Conservation (phyloP, 2,888 invertebrate genomes). For the Arenicola marina region DNA sequence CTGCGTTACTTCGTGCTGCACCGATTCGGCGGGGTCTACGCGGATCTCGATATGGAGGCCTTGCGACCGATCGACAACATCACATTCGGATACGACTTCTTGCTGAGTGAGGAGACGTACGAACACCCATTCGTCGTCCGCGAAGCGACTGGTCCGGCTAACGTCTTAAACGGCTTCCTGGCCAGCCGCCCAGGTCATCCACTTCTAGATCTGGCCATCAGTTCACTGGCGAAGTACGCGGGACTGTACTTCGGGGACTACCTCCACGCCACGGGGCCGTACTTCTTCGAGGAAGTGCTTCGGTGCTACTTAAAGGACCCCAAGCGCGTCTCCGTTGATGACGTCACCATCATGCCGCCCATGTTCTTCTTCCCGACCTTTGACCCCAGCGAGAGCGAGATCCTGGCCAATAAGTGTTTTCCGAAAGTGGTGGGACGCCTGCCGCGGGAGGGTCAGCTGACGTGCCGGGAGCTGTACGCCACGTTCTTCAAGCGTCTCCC, state of each 20-base stretch:
- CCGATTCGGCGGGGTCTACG: conserved; percentile 34
- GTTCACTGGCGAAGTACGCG: conserved; percentile 23
- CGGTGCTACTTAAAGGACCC: conserved; percentile 4
- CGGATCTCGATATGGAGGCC: conserved; percentile 31
- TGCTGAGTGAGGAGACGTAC: conserved; percentile 32
- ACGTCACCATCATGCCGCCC: conserved; percentile 23
- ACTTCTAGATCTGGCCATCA: conserved; percentile 23
- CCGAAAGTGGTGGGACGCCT: conserved; percentile 1
- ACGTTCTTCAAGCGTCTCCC: conserved; percentile 13
- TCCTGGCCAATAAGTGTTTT: conserved; percentile 21
- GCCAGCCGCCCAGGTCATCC: conserved; percentile 29
- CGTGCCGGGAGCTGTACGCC: conserved; percentile 13
- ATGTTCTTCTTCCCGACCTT: conserved; percentile 34
- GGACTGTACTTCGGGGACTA: conserved; percentile 25
- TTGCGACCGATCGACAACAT: conserved; percentile 28
- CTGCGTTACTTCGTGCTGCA: conserved; percentile 35
- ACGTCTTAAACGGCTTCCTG: conserved; percentile 31
- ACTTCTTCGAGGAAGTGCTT: conserved; percentile 21
- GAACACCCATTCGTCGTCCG: conserved; percentile 30
- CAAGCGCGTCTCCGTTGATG: neutral
- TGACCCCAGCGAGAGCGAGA: conserved; percentile 27
- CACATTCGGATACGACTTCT: conserved; percentile 23
- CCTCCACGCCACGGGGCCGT: conserved; percentile 29
- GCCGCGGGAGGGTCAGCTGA: neutral
- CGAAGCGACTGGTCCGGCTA: conserved; percentile 9